Evolutionary conservation across 2,797 vertebrate species (phyloP).

Genomic region (Rhinogobio ventralis): DNA sequence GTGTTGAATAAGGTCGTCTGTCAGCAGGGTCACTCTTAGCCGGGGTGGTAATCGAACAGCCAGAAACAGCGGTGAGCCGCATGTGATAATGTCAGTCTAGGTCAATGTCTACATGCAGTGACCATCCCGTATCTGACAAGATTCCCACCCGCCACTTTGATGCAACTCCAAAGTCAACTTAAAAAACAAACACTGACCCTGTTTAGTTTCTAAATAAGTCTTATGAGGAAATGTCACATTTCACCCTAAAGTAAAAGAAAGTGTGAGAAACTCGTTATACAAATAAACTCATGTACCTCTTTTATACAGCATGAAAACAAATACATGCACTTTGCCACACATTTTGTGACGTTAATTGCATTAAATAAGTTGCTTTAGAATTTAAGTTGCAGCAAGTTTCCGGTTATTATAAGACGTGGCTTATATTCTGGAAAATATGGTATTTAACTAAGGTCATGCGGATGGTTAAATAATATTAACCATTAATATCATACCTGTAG

Average conservation of each 20-base stretch:
- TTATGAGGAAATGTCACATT: not conserved
- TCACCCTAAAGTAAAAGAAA: too few species aligned
- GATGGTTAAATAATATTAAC: not conserved
- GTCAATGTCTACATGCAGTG: slow-evolving; percentile 11
- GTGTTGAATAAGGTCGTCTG: slow-evolving; percentile 43
- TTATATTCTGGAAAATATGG: not conserved
- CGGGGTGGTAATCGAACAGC: slow-evolving; percentile 20
- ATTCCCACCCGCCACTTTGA: not conserved
- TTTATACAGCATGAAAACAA: not conserved
- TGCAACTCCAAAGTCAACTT: not conserved
- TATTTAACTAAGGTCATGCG: not conserved
- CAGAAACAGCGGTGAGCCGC: not conserved
- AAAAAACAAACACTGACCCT: not conserved
- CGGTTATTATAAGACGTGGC: too few species aligned
- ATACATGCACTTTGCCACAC: too few species aligned
- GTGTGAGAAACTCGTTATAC: too few species aligned
- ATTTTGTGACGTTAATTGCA: not conserved
- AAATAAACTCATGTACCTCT: not conserved
- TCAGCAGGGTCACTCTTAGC: slow-evolving; percentile 34
- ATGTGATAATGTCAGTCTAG: slow-evolving; percentile 42
- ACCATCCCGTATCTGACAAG: not conserved
- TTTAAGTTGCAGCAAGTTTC: not conserved
- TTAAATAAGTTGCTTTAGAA: not conserved
- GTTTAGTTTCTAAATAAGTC: not conserved
- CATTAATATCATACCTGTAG: not conserved